Evolutionary conservation across 2,113 vertebrate genomes (phyloP).

Genomic region (Hyaena hyaena): DNA sequence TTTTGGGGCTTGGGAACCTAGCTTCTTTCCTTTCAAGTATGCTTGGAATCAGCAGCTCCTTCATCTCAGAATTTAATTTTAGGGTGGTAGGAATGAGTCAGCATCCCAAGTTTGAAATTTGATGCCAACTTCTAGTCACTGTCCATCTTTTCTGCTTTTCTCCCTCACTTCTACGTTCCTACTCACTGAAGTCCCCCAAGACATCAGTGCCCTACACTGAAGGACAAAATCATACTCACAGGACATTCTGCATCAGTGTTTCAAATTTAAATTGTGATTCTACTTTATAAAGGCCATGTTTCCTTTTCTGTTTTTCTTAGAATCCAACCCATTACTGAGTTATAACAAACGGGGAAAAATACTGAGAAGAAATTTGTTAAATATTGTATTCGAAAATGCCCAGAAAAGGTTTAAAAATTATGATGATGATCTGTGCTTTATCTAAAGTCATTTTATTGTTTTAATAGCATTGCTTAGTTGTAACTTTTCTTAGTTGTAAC

Average conservation of each 20-base stretch:
- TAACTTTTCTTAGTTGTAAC: neutral
- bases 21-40: conserved; percentile 52
- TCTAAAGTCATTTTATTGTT: conserved; percentile 41
- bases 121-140: conserved; percentile 22
- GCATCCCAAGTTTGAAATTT: conserved; percentile 46
- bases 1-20: neutral
- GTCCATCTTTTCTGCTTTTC: neutral
- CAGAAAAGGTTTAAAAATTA: conserved; percentile 26
- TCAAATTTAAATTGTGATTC: conserved; percentile 67
- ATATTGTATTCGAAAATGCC: neutral
- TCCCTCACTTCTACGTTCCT: neutral
- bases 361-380: conserved; percentile 27
- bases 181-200: conserved; percentile 33
- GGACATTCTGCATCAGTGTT: conserved; percentile 47
- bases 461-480: neutral
- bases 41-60: conserved; percentile 59
- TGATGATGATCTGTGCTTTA: neutral
- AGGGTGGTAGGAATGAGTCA: conserved; percentile 33
- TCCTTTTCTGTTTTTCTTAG: conserved; percentile 72
- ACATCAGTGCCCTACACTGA: conserved; percentile 56
- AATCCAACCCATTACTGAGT: conserved; percentile 59
- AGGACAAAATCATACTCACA: neutral
- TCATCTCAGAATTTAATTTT: conserved; percentile 62
- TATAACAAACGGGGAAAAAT: conserved; percentile 38
- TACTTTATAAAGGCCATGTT: conserved; percentile 20